phyloP scores from a whole-genome alignment of 1,140 invertebrate species.

The Calephelis virginiensis region DNA sequence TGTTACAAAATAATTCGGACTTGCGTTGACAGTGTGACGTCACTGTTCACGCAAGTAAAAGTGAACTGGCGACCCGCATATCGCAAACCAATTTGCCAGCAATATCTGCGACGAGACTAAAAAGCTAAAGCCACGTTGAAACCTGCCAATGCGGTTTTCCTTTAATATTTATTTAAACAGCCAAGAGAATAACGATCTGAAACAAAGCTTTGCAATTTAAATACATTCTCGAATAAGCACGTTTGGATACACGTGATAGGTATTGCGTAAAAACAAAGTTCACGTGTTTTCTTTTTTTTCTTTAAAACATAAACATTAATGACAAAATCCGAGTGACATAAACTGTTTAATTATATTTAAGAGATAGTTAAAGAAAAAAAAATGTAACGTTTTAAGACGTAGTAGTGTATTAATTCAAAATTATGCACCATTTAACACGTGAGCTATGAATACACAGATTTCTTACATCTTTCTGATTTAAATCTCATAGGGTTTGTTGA shows the following conservation, averaged over 20 bases:
- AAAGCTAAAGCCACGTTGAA: not conserved
- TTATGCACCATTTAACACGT: slow-evolving; percentile 8
- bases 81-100: slow-evolving; percentile 9
- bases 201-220: slow-evolving; percentile 18
- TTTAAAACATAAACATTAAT: not conserved
- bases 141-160: not conserved
- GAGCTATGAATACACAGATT: slow-evolving; percentile 15
- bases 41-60: slow-evolving; percentile 9
- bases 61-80: not conserved
- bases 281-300: slow-evolving; percentile 14
- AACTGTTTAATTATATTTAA: not conserved
- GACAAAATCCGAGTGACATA: not conserved
- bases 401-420: not conserved
- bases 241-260: slow-evolving; percentile 17
- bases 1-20: slow-evolving; percentile 14
- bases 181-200: slow-evolving; percentile 6
- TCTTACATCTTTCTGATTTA: not conserved
- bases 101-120: not conserved
- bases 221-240: slow-evolving; percentile 7
- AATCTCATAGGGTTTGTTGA: not conserved
- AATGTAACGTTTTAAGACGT: not conserved
- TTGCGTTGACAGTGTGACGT: slow-evolving; percentile 15
- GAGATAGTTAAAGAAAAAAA: not conserved
- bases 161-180: not conserved
- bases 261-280: slow-evolving; percentile 3